Evolutionary conservation across 1,140 invertebrate species (phyloP), one percentile per base, ranked within the genome.

Genomic region (Bombus balteatus): DNA sequence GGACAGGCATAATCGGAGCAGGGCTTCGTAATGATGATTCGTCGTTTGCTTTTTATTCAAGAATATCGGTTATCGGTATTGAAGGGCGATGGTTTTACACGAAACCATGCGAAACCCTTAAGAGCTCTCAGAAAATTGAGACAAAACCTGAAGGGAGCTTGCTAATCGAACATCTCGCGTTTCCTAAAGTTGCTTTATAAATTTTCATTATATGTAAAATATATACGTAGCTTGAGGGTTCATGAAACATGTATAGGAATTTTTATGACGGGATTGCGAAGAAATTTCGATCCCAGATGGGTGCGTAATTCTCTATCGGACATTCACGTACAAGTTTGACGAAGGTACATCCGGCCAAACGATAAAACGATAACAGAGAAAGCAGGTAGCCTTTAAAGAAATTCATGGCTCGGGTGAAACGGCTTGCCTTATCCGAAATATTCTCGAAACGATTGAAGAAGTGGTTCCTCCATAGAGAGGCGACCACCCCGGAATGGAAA

Each of bases 401-500:
- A 47, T 78, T 78, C 74, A 78, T 59, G 65, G 15, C 10, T 18
- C 25, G 4, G 28, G 22, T 53, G 65, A 53, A 70, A 37, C 82
- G 37, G 39, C 71, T 79, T 59, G 13, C 75, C 78, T 39, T 70
- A 68, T 32, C 53, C n/a, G 65, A 83, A 83, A 70, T 41, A 77
- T 57, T 65, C 62, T 70, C 3, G 34, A 37, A 84, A 79, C 77
- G 75, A 79, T 79, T 37, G 32, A 28, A 53, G 37, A 9, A 43
- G 66, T 41, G 47, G 25, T 13, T 43, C 32, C 13, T 32, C 43
- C 43, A 59, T 59, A 47, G 74, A 43, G n/a, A 41, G 66, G 81
- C n/a, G 53, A 41, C 47, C 41, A 66, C n/a, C 13, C 53, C 34
- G 25, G 79, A 79, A 84, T 71, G 22, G 66, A 43, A 39, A 41